These are phyloP conservation scores for Threskiornis aethiopicus DNA, from an alignment of 2,797 vertebrate genomes.

Conservation along the genomic window DNA sequence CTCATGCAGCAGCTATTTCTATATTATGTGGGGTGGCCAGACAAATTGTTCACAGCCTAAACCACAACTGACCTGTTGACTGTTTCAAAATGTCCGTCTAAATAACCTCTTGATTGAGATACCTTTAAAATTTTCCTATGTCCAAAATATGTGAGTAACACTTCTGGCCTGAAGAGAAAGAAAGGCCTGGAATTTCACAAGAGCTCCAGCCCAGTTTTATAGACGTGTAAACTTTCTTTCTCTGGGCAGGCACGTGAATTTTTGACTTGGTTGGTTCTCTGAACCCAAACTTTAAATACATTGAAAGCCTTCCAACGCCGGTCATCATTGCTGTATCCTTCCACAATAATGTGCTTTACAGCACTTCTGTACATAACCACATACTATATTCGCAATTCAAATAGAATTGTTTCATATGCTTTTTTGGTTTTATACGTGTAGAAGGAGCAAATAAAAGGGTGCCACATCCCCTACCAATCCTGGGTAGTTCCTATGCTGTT, in stretches of 20 bases:
- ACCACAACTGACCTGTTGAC: background rate
- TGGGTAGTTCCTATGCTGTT: background rate
- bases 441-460: background rate
- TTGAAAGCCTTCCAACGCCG: background rate
- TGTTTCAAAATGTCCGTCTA: background rate
- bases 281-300: background rate
- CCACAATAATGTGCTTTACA: background rate
- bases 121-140: background rate
- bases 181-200: background rate
- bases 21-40: background rate
- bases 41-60: background rate
- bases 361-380: background rate
- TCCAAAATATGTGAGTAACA: background rate
- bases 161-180: background rate
- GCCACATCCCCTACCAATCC: background rate
- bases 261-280: background rate
- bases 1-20: background rate
- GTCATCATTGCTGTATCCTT: background rate
- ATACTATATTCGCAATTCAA: background rate
- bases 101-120: background rate
- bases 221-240: background rate
- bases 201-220: background rate
- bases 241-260: background rate
- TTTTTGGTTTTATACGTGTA: background rate
- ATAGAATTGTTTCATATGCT: accelerated